Conservation (phyloP, 2,113 vertebrate genomes). For the Clupea harengus region DNA sequence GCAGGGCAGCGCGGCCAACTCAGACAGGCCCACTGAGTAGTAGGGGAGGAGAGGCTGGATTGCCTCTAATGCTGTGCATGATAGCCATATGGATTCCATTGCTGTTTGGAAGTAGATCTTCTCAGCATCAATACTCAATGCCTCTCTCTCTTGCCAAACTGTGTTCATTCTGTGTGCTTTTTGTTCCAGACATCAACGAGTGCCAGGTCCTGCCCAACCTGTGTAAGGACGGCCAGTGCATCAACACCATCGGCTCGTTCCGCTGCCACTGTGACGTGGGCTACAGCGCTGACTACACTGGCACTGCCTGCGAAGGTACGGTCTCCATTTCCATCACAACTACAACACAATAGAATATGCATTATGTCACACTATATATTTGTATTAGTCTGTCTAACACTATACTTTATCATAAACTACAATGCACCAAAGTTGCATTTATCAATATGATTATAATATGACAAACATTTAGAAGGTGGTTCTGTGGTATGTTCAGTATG, state of each 20-base stretch:
- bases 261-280: slow-evolving; percentile 86
- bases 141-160: background rate
- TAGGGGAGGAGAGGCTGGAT: background rate
- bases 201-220: slow-evolving; percentile 84
- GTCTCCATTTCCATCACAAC: background rate
- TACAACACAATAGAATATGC: background rate
- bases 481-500: background rate
- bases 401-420: no score
- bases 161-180: background rate
- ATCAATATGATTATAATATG: background rate
- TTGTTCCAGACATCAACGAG: slow-evolving; percentile 85
- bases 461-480: background rate
- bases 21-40: background rate
- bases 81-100: background rate
- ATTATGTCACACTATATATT: no score
- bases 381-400: no score
- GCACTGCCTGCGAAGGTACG: slow-evolving; percentile 85
- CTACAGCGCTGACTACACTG: slow-evolving; percentile 77
- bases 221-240: slow-evolving; percentile 85
- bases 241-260: slow-evolving; percentile 93
- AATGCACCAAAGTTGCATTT: background rate
- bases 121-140: background rate
- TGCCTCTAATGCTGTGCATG: background rate
- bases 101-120: background rate
- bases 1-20: background rate